Evolutionary conservation across 2,797 vertebrate genomes (phyloP).

Genomic region (Pempheris klunzingeri): DNA sequence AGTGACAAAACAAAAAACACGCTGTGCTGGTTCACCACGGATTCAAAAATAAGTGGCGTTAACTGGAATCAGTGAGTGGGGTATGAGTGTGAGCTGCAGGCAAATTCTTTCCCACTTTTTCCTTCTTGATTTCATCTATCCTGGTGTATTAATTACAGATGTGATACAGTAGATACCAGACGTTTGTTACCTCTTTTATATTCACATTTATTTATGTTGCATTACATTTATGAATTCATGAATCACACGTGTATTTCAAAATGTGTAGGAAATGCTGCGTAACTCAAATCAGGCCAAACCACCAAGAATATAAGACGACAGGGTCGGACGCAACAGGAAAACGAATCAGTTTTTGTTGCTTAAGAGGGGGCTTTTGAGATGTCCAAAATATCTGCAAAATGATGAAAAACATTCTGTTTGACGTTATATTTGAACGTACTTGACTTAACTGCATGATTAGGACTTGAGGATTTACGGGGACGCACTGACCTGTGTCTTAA

Average conservation of each 20-base stretch:
- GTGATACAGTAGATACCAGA: not conserved
- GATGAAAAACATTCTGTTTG: not conserved
- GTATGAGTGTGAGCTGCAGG: not conserved
- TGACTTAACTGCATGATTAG: not conserved
- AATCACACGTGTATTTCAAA: slow-evolving; percentile 8
- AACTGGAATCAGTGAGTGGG: not conserved
- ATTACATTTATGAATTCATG: not conserved
- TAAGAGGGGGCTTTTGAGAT: slow-evolving; percentile 24
- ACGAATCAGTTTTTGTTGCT: slow-evolving; percentile 51
- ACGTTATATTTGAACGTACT: not conserved
- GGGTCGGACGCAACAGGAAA: not conserved
- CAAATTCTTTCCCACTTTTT: slow-evolving; percentile 15
- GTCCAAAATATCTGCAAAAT: not conserved
- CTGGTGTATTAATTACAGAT: slow-evolving; percentile 1
- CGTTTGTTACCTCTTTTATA: not conserved
- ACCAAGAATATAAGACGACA: not conserved
- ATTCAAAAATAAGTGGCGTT: slow-evolving; percentile 17
- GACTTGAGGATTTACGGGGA: not conserved
- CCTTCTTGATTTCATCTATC: not conserved
- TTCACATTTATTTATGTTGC: not conserved
- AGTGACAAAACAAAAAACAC: slow-evolving; percentile 12
- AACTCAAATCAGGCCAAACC: slow-evolving; percentile 5
- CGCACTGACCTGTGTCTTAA: not conserved
- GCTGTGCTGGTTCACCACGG: not conserved
- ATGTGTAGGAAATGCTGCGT: not conserved